phyloP scores from a whole-genome alignment of 2,888 invertebrate species.

The Ophion ventricosus region DNA sequence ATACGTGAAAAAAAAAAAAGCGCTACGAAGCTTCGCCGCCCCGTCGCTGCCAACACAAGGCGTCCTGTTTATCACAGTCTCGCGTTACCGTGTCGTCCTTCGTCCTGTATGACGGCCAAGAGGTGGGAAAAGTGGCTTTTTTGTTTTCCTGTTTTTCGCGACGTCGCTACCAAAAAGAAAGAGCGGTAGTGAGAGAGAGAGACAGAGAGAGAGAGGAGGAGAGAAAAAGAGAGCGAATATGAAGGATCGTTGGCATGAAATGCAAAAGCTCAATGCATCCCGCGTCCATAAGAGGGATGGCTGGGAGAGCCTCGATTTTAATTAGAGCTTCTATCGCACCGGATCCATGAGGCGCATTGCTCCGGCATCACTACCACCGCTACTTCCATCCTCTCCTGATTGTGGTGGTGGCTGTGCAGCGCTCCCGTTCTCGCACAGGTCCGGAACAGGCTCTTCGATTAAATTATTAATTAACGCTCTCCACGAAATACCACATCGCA shows the following conservation, averaged over 20 bases:
- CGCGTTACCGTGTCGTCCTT: background rate
- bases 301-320: conserved; percentile 72
- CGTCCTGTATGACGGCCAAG: background rate
- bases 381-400: conserved; percentile 35
- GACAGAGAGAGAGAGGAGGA: background rate
- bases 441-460: conserved; percentile 81
- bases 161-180: background rate
- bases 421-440: conserved; percentile 45
- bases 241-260: conserved; percentile 48
- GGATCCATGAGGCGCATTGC: conserved; percentile 70
- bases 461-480: conserved; percentile 83
- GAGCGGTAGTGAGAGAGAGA: background rate
- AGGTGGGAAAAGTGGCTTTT: background rate
- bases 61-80: background rate
- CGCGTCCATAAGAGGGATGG: conserved; percentile 19
- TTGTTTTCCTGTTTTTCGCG: background rate
- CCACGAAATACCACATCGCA: conserved; percentile 80
- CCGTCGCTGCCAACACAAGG: background rate
- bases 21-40: background rate
- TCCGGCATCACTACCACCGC: conserved; percentile 44
- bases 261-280: conserved; percentile 60
- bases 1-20: background rate
- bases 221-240: conserved; percentile 17
- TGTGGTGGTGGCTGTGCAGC: conserved; percentile 33
- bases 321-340: conserved; percentile 73